Conservation (phyloP, 2,888 invertebrate genomes). For the Hydraecia micacea region DNA sequence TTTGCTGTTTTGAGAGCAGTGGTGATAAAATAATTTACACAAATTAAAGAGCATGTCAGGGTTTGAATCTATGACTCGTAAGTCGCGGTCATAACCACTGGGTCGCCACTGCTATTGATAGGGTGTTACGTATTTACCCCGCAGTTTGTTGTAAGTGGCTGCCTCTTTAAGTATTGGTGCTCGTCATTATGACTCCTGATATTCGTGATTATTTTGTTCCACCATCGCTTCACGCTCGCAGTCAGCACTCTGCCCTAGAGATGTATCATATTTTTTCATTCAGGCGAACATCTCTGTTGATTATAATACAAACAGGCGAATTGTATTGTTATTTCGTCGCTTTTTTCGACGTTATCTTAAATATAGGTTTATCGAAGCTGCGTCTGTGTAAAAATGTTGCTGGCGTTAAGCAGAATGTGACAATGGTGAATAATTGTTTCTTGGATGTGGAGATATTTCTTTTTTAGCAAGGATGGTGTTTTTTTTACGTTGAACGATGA, state of each 20-base stretch:
- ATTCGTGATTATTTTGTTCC: neutral
- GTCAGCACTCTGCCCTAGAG: neutral
- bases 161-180: neutral
- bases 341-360: slow-evolving; percentile 25
- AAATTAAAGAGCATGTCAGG: too few species aligned
- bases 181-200: neutral
- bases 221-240: slow-evolving; percentile 9
- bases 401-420: neutral
- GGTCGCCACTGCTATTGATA: too few species aligned
- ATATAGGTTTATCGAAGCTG: slow-evolving; percentile 6
- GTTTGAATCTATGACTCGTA: too few species aligned
- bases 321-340: slow-evolving; percentile 35
- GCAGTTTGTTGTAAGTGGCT: neutral
- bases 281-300: slow-evolving; percentile 47
- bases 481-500: neutral
- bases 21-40: too few species aligned
- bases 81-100: too few species aligned
- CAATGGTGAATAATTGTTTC: neutral
- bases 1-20: too few species aligned
- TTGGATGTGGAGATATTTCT: neutral
- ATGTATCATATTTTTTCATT: slow-evolving; percentile 57
- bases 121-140: too few species aligned
- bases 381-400: slow-evolving; percentile 7
- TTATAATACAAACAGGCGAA: slow-evolving; percentile 57
- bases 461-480: too few species aligned